phyloP scores from a whole-genome alignment of 2,888 invertebrate genomes.

The Matsumyia berberina region DNA sequence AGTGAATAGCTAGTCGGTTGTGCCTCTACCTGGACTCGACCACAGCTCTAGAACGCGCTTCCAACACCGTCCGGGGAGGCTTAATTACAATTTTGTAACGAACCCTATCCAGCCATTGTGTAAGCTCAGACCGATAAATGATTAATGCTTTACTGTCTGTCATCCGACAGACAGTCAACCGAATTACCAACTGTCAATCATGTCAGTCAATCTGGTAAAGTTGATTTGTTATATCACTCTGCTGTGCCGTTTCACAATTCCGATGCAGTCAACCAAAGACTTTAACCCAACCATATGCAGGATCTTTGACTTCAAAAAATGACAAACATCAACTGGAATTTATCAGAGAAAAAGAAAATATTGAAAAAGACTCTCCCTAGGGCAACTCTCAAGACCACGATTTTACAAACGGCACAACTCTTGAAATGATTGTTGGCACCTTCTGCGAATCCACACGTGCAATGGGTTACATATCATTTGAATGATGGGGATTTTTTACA shows the following conservation, averaged over 20 bases:
- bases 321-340: constrained; percentile 3
- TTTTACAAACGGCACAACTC: not conserved
- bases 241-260: constrained; percentile 25
- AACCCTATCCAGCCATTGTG: too few relatives aligned
- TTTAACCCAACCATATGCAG: not conserved
- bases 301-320: constrained; percentile 2
- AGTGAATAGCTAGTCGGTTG: too few relatives aligned
- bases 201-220: constrained; percentile 33
- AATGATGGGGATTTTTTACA: constrained; percentile 12
- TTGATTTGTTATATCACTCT: constrained; percentile 43
- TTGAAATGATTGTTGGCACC: not conserved
- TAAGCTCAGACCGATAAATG: not conserved
- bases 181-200: constrained; percentile 54
- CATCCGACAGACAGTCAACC: constrained; percentile 8
- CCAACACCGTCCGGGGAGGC: too few relatives aligned
- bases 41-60: too few relatives aligned
- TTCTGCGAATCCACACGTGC: not conserved
- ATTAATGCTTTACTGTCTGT: constrained; percentile 33
- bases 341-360: constrained; percentile 1
- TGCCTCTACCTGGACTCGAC: too few relatives aligned
- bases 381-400: constrained; percentile 9
- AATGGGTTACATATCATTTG: constrained; percentile 21
- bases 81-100: too few relatives aligned
- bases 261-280: constrained; percentile 5
- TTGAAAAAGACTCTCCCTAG: not conserved